Percentiles rank a stretch among this genome's conserved stretches.
Evolutionary conservation across 2,113 vertebrate species (phyloP).

Genomic region (Megaceryle maxima): DNA sequence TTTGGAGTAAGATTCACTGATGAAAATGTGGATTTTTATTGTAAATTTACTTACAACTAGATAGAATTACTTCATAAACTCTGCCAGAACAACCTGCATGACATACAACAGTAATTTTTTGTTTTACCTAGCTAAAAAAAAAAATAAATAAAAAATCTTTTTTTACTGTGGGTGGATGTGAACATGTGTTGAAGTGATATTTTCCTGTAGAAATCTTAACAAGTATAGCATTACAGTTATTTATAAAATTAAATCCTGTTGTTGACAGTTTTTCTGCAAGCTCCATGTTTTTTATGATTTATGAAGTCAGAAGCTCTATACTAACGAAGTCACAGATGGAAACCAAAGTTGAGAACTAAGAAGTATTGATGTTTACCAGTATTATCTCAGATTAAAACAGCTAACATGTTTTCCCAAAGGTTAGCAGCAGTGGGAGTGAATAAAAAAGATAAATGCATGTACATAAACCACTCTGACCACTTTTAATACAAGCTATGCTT

Average conservation of each 20-base stretch:
- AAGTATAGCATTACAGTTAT: not conserved
- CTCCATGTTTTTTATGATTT: not conserved
- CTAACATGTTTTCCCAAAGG: not conserved
- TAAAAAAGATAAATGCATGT: not conserved
- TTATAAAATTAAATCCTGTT: not conserved
- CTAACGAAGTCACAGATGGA: not conserved
- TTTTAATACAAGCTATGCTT: not conserved
- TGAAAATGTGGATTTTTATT: not conserved
- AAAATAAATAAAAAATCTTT: not conserved
- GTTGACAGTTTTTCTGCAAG: not conserved
- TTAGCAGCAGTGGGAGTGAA: not conserved
- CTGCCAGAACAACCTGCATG: not conserved
- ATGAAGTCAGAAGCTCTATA: constrained; percentile 13
- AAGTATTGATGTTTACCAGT: not conserved
- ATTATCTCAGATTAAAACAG: not conserved
- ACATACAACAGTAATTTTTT: not conserved
- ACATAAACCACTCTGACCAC: not conserved
- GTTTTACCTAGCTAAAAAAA: not conserved
- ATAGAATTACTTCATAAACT: not conserved
- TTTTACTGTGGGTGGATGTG: not conserved
- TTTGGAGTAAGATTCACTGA: not conserved
- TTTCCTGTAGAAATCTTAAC: not conserved
- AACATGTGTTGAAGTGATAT: not conserved
- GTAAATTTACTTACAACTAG: not conserved
- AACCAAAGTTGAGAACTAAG: not conserved